Evolutionary conservation across 2,113 vertebrate genomes (phyloP).

Genomic region (Heteronetta atricapilla): DNA sequence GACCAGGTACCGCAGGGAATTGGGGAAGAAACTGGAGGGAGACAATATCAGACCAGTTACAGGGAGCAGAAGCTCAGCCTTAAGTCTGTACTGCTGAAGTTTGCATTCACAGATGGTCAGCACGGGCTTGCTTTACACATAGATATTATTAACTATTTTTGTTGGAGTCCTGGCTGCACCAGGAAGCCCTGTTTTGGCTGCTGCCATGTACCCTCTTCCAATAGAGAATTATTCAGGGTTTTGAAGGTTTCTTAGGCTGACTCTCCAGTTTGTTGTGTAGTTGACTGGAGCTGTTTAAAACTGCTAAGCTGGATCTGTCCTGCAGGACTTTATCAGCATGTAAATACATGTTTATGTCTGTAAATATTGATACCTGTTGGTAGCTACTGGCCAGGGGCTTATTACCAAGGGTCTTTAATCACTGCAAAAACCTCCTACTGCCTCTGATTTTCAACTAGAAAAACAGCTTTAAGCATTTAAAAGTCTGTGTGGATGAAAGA

Average conservation of each 20-base stretch:
- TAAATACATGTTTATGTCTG: neutral
- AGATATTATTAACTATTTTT: neutral
- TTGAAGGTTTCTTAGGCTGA: neutral
- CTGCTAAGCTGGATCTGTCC: neutral
- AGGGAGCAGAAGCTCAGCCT: neutral
- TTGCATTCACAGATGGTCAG: neutral
- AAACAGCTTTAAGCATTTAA: neutral
- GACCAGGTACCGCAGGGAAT: constrained; percentile 91
- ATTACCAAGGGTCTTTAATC: neutral
- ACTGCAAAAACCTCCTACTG: neutral
- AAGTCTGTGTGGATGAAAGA: neutral
- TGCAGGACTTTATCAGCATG: neutral
- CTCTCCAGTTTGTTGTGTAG: neutral
- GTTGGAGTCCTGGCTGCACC: neutral
- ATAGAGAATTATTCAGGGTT: neutral
- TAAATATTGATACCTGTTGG: neutral
- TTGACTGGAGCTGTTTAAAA: neutral
- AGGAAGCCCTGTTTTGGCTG: neutral
- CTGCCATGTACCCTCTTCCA: neutral
- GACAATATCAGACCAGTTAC: constrained; percentile 20
- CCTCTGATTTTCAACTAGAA: neutral
- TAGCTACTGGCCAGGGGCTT: neutral
- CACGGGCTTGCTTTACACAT: neutral
- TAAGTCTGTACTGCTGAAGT: neutral
- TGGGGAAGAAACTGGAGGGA: constrained; percentile 87